Base-by-base conservation (phyloP, 2,888 invertebrate genomes). In the Deilephila porcellus region DNA sequence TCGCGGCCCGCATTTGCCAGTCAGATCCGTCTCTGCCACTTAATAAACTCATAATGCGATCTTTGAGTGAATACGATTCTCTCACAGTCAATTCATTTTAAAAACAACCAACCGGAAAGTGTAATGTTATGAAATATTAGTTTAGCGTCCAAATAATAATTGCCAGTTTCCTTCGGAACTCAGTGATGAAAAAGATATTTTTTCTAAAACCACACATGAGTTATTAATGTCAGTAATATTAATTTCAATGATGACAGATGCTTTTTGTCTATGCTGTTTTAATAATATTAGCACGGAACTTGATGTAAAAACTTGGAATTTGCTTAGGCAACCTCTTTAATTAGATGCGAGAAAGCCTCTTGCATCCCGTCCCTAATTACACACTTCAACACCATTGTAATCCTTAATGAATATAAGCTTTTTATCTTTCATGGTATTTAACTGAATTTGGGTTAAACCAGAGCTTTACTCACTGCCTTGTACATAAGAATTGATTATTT, bases 1-100 rank as follows among this genome's bases (percentile, higher is more conserved):
- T 79, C 80, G 74, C 76, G 75, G 74, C 75, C 74, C 71, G 76
- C 73, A 76, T 73, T 64, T 72, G 73, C 76, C 75, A 75, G 76
- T 82, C 78, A 82, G 75, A 84, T 86, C 80, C 82, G 84, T 87
- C 85, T 83, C 83, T 85, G 82, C 81, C 86, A 84, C 81, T 80
- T 78, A 81, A 85, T 84, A 87, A 86, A 86, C 85, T 85, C 82
- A 79, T 75, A 45, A 73, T 76, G 76, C 82, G 80, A 85, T 83
- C 84, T 84, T 85, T 83, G 81, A 83, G 74, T 74, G 63, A 73
- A 74, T 73, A 67, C 71, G 73, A 67, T 70, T 75, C 34, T 32
- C 34, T 17, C 29, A 32, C 32, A 11, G 62, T n/a, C 20, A 17
- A 67, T 52, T 52, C 52, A 52, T 52, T 67, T 67, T 17, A 67